Evolutionary conservation across 1,140 invertebrate genomes (phyloP).

Genomic region (Bombus picipes): DNA sequence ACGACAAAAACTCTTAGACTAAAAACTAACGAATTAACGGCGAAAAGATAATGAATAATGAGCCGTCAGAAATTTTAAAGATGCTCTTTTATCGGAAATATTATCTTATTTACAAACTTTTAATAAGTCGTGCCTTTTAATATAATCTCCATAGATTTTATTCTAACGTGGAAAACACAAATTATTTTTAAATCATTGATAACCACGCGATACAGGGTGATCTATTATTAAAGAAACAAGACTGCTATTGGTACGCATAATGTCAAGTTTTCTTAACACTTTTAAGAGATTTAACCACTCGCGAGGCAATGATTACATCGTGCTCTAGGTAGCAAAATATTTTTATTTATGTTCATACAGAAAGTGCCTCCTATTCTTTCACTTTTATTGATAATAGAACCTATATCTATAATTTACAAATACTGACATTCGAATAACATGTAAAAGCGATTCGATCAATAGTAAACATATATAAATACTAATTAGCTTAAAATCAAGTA

Average conservation of each 20-base stretch:
- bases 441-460: conserved; percentile 43
- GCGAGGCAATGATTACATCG: conserved; percentile 38
- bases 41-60: conserved; percentile 46
- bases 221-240: conserved; percentile 66
- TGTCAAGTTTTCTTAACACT: conserved; percentile 62
- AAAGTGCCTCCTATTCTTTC: conserved; percentile 71
- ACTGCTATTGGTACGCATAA: conserved; percentile 63
- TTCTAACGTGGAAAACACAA: conserved; percentile 65
- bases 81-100: conserved; percentile 68
- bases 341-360: conserved; percentile 67
- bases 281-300: conserved; percentile 54
- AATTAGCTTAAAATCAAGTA: conserved; percentile 49
- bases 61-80: conserved; percentile 69
- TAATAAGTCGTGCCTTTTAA: conserved; percentile 79
- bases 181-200: conserved; percentile 73
- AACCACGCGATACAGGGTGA: conserved; percentile 62
- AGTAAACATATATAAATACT: conserved; percentile 31
- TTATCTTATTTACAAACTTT: conserved; percentile 74
- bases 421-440: conserved; percentile 19
- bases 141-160: conserved; percentile 72
- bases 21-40: conserved; percentile 33
- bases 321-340: conserved; percentile 52
- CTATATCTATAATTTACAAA: conserved; percentile 53
- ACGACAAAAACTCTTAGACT: conserved; percentile 32
- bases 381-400: conserved; percentile 62